Percentiles rank a stretch among this genome's conserved stretches.
phyloP scores from a whole-genome alignment of 2,113 vertebrate genomes.

The Sinocyclocheilus rhinocerous region DNA sequence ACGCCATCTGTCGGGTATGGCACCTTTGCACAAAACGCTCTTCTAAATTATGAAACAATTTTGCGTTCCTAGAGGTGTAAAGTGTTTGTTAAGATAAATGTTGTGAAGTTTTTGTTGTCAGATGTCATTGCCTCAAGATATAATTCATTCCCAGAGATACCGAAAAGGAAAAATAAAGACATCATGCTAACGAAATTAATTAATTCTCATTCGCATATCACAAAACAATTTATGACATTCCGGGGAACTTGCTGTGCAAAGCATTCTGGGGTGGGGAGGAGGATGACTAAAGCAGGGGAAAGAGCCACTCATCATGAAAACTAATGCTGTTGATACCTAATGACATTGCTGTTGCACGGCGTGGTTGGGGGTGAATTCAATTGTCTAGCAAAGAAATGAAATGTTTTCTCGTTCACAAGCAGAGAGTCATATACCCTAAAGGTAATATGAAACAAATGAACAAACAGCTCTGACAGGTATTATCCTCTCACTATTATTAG shows the following conservation, averaged over 20 bases:
- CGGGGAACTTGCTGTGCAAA: constrained; percentile 41
- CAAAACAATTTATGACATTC: constrained; percentile 63
- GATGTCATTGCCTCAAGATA: constrained; percentile 47
- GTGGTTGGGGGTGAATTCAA: constrained; percentile 13
- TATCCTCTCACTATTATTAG: constrained; percentile 17
- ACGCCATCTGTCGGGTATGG: constrained; percentile 6
- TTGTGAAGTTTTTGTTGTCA: not conserved
- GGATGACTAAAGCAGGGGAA: constrained; percentile 42
- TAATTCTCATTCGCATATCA: constrained; percentile 73
- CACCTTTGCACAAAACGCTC: constrained; percentile 8
- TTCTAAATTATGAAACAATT: constrained; percentile 6
- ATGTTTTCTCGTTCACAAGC: constrained; percentile 13
- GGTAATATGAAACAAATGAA: constrained; percentile 21
- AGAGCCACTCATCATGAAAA: constrained; percentile 44
- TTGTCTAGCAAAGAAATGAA: constrained; percentile 32
- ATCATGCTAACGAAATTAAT: constrained; percentile 72
- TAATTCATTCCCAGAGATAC: constrained; percentile 59
- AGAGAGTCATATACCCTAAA: constrained; percentile 13
- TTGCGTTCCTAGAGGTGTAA: not conserved
- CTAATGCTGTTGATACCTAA: constrained; percentile 41
- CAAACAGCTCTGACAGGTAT: constrained; percentile 34
- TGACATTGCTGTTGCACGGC: constrained; percentile 17
- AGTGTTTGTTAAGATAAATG: constrained; percentile 20
- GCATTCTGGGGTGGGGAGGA: constrained; percentile 55
- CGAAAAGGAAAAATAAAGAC: constrained; percentile 69